Percentiles rank a stretch among this genome's conserved stretches.
phyloP scores from a whole-genome alignment of 2,888 invertebrate genomes.

The Sphecodes monilicornis region DNA sequence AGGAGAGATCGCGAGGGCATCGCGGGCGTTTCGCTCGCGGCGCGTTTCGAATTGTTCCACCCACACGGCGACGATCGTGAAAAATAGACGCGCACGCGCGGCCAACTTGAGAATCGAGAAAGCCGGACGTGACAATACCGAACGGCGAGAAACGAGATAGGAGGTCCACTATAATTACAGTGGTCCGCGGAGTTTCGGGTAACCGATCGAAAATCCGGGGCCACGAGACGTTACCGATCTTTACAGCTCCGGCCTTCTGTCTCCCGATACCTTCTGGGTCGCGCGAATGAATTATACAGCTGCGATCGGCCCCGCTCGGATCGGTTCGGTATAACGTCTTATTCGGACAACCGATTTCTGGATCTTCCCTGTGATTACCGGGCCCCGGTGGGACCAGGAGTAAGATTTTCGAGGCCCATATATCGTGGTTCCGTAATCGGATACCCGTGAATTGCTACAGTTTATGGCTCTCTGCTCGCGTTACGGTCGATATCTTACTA shows the following conservation, averaged over 20 bases:
- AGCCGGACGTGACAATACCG: not conserved
- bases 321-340: constrained; percentile 59
- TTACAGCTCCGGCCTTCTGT: constrained; percentile 7
- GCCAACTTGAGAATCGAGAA: not conserved
- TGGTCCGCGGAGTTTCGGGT: not conserved
- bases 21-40: not conserved
- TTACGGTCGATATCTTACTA: constrained; percentile 12
- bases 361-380: constrained; percentile 59
- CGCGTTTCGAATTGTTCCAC: not conserved
- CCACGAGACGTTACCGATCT: not conserved
- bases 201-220: not conserved
- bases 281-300: constrained; percentile 7
- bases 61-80: not conserved
- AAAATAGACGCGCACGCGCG: not conserved
- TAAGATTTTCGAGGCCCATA: constrained; percentile 48
- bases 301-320: not conserved
- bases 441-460: constrained; percentile 51
- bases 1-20: not conserved
- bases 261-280: not conserved
- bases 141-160: not conserved
- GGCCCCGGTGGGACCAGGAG: constrained; percentile 41
- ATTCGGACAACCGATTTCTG: constrained; percentile 41
- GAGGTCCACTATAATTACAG: not conserved
- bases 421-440: constrained; percentile 51
- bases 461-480: constrained; percentile 30